A percentile compares a stretch with the other conserved stretches of the same genome.
Conservation (phyloP, 2,797 vertebrate genomes). For the Poeciliopsis paucimaculata region DNA sequence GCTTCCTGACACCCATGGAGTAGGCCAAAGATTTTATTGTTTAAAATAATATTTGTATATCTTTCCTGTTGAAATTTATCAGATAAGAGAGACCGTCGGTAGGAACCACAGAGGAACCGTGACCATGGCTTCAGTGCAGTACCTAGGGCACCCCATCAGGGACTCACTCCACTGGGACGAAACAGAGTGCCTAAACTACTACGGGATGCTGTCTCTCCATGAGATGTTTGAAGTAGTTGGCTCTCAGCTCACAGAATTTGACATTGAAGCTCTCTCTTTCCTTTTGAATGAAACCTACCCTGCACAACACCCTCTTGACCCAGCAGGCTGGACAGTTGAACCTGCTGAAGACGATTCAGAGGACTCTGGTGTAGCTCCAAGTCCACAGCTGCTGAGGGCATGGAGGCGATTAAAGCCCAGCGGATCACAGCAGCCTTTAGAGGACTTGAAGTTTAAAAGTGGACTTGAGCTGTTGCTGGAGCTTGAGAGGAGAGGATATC, state of each 20-base stretch:
- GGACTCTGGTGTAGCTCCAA: constrained; percentile 48
- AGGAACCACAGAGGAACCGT: constrained; percentile 11
- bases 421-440: constrained; percentile 37
- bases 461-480: constrained; percentile 87
- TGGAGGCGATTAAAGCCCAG: constrained; percentile 73
- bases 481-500: constrained; percentile 85
- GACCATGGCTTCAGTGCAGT: constrained; percentile 70
- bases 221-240: constrained; percentile 90
- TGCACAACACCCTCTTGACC: constrained; percentile 80
- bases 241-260: constrained; percentile 87
- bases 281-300: constrained; percentile 85
- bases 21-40: neutral
- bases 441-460: constrained; percentile 75
- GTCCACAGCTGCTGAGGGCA: constrained; percentile 72
- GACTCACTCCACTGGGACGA: constrained; percentile 86
- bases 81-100: constrained; percentile 24
- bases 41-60: neutral
- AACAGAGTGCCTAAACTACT: constrained; percentile 88
- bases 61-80: constrained; percentile 21
- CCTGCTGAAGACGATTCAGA: constrained; percentile 53
- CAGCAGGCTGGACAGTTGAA: constrained; percentile 78
- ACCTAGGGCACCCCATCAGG: constrained; percentile 58
- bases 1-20: too few relatives aligned
- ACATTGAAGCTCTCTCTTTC: constrained; percentile 88
- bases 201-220: constrained; percentile 90